phyloP scores from a whole-genome alignment of 2,888 invertebrate species.

The Petrophora chlorosata region DNA sequence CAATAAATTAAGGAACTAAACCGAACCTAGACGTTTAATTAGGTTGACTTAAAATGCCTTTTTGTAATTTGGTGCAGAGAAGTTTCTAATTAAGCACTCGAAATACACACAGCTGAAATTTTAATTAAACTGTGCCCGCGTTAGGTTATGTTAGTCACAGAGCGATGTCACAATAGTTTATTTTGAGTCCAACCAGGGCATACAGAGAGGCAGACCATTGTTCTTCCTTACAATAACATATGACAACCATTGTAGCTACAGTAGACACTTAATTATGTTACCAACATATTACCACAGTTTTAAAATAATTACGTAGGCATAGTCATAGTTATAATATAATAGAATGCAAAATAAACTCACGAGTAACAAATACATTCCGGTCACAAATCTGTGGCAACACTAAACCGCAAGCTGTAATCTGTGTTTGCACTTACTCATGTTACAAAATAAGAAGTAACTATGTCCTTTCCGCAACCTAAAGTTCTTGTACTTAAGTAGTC shows the following conservation, averaged over 20 bases:
- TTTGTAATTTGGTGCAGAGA: not conserved
- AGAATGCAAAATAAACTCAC: conserved; percentile 2
- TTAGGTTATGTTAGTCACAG: conserved; percentile 3
- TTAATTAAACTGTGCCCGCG: conserved; percentile 6
- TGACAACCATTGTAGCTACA: conserved; percentile 48
- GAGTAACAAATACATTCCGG: not conserved
- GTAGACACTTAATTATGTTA: conserved; percentile 13
- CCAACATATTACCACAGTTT: no score
- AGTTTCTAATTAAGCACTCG: conserved; percentile 4
- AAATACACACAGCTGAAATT: conserved; percentile 3
- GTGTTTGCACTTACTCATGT: not conserved
- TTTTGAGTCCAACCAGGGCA: conserved; percentile 22
- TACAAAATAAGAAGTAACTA: not conserved
- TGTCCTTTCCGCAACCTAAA: not conserved
- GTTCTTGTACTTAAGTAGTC: no score
- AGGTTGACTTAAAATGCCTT: not conserved
- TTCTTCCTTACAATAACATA: conserved; percentile 53
- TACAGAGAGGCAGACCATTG: conserved; percentile 41
- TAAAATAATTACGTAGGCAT: conserved; percentile 4
- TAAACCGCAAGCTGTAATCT: conserved; percentile 1
- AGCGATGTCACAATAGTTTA: conserved; percentile 16
- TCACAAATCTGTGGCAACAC: conserved; percentile 1
- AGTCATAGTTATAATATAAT: no score
- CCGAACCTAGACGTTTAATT: conserved; percentile 1
- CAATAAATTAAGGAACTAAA: no score